These are phyloP conservation scores for Enteromius radiatus DNA, from an alignment of 2,797 vertebrate species.

Conservation along the genomic window DNA sequence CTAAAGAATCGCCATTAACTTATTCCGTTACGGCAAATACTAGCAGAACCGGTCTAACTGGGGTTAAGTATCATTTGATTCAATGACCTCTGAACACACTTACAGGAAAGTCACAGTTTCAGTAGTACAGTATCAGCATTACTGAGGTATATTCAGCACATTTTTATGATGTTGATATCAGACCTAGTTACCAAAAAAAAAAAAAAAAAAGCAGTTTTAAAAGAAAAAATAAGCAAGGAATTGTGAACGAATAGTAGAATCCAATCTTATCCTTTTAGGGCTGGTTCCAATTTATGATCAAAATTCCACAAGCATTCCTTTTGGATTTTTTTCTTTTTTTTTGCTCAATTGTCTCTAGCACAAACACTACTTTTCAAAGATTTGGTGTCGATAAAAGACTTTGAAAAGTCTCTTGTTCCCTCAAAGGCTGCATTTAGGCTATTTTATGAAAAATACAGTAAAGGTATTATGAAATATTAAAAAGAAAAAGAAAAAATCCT, in stretches of 20 bases:
- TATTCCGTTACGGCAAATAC: slow-evolving; percentile 2
- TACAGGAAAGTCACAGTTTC: not conserved
- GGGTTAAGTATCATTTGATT: not conserved
- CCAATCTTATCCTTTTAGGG: not conserved
- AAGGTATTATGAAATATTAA: not conserved
- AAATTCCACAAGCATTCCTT: not conserved
- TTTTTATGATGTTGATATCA: not conserved
- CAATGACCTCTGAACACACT: not conserved
- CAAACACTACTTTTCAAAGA: not conserved
- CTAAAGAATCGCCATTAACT: not conserved
- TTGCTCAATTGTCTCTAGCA: too few relatives aligned
- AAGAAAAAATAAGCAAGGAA: not conserved
- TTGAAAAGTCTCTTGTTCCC: not conserved
- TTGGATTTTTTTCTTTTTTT: not conserved
- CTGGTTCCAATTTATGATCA: not conserved
- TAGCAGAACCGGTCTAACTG: slow-evolving; percentile 23
- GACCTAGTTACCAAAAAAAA: not conserved
- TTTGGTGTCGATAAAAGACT: not conserved
- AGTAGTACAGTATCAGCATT: not conserved
- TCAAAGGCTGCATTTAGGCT: not conserved
- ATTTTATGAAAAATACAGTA: not conserved
- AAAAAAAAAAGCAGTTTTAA: not conserved
- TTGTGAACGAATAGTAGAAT: not conserved
- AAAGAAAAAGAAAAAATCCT: too few relatives aligned
- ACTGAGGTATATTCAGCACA: not conserved